phyloP scores from a whole-genome alignment of 2,888 invertebrate genomes.

The Platycheirus albimanus region DNA sequence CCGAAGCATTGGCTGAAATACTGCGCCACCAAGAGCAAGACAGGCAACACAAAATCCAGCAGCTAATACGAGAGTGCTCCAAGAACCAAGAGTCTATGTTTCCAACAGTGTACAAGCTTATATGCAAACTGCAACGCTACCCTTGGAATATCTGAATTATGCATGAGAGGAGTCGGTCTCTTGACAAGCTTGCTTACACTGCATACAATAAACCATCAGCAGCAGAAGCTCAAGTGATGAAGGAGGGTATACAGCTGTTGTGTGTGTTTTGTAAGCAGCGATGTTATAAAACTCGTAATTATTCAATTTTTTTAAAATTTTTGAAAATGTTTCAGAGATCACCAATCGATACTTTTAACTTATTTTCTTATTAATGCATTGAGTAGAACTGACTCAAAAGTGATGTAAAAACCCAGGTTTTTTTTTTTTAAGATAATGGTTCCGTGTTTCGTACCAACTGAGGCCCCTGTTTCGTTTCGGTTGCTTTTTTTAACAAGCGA shows the following conservation, averaged over 20 bases:
- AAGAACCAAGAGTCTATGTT: slow-evolving; percentile 19
- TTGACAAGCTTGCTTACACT: slow-evolving; percentile 70
- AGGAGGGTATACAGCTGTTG: slow-evolving; percentile 9
- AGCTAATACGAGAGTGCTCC: slow-evolving; percentile 54
- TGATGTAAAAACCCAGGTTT: too few relatives aligned
- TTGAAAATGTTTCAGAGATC: too few relatives aligned
- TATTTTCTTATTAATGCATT: too few relatives aligned
- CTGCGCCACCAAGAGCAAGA: slow-evolving; percentile 2
- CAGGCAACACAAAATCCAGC: slow-evolving; percentile 32
- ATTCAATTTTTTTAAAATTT: too few relatives aligned
- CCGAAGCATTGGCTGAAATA: slow-evolving; percentile 15
- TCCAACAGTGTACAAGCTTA: slow-evolving; percentile 11
- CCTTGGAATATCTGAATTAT: slow-evolving; percentile 62
- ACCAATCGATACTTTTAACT: too few relatives aligned
- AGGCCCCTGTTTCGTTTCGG: too few relatives aligned
- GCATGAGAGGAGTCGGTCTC: slow-evolving; percentile 62
- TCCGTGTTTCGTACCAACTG: too few relatives aligned
- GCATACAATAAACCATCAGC: slow-evolving; percentile 34
- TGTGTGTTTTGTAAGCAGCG: slow-evolving; percentile 10
- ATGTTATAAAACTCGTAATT: slow-evolving; percentile 13
- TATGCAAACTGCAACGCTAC: slow-evolving; percentile 57
- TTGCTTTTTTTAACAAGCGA: too few relatives aligned
- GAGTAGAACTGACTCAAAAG: too few relatives aligned
- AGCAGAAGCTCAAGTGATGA: slow-evolving; percentile 16
- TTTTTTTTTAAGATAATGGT: too few relatives aligned